Conservation (phyloP, 2,113 vertebrate genomes). For the Zosterops japonicus region DNA sequence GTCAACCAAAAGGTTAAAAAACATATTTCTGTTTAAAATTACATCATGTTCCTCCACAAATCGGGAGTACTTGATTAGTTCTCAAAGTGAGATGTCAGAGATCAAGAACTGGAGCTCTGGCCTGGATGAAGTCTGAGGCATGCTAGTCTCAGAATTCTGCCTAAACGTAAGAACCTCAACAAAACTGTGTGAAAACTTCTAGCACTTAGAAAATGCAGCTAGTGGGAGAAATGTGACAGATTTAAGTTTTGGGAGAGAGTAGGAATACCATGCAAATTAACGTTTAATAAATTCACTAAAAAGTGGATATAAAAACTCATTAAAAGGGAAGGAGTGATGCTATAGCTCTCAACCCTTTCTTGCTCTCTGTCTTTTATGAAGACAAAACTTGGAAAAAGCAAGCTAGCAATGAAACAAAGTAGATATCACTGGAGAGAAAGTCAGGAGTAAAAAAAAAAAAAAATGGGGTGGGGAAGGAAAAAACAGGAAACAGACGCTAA, state of each 20-base stretch:
- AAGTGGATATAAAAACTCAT: background rate
- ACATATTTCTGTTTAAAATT: background rate
- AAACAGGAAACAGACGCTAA: constrained; percentile 55
- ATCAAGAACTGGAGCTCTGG: background rate
- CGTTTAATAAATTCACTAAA: background rate
- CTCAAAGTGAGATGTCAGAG: background rate
- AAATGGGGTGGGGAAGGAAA: background rate
- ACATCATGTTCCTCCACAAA: background rate
- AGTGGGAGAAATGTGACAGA: background rate
- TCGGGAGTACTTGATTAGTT: background rate
- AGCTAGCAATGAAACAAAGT: background rate
- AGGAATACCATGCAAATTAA: background rate
- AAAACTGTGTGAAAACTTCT: background rate
- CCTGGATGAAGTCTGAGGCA: background rate
- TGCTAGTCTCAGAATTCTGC: background rate
- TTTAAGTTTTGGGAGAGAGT: background rate
- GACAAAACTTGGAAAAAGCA: background rate
- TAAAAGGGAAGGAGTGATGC: background rate
- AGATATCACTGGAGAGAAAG: background rate
- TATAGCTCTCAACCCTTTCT: background rate
- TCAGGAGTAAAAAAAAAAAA: background rate
- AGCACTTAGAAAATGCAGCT: background rate
- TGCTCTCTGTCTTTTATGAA: background rate
- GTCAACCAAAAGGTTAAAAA: background rate
- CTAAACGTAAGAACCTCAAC: background rate